Evolutionary conservation across 35 echinoderm and acorn worm genomes (phyloP), one percentile per base, ranked within the genome.

Genomic region (Hemicentrotus pulcherrimus): DNA sequence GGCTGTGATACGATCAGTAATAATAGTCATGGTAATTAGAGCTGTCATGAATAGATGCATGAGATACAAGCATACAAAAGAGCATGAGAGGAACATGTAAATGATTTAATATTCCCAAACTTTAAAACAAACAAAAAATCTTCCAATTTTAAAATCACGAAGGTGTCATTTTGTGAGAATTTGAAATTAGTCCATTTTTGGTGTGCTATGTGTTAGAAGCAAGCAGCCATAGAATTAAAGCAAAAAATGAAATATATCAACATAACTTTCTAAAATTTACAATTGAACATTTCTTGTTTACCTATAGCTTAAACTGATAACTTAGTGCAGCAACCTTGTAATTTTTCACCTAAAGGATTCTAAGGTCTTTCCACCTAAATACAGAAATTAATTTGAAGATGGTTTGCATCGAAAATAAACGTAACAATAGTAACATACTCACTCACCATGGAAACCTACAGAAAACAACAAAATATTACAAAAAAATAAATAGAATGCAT

Each of bases 391-490:
- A 5, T 71, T 28, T 22, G 65, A 28, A 28, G 19, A 7, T 28
- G 61, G 19, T 78, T 24, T 78, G 19, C 28, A 28, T 78, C 12
- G 11, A 16, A 11, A 59, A 14, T 18, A 78, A 78, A 78, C 22
- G 19, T 22, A 78, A 78, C 19, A 78, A 22, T 1, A 22, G 65
- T 78, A n/a, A 78, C 11, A 78, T 78, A 78, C 65, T 78, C 65
- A 78, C 65, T 78, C 65, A 78, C 65, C 31, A 70, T n/a, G 60
- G 61, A 94, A 71, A 94, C n/a, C 24, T 32, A 78, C 24, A 94
- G 60, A 70, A 13, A 94, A 32, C 7, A 94, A 71, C 8, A 94
- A 59, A 61, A 32, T 70, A 18, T 94, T 60, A 85, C 24, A 16
- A 71, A 13, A 93, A 24, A 85, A 94, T 31, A 19, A 94, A 61